Evolutionary conservation across 2,113 vertebrate genomes (phyloP), one percentile per base, ranked within the genome.

Genomic region (Entomyzon cyanotis): DNA sequence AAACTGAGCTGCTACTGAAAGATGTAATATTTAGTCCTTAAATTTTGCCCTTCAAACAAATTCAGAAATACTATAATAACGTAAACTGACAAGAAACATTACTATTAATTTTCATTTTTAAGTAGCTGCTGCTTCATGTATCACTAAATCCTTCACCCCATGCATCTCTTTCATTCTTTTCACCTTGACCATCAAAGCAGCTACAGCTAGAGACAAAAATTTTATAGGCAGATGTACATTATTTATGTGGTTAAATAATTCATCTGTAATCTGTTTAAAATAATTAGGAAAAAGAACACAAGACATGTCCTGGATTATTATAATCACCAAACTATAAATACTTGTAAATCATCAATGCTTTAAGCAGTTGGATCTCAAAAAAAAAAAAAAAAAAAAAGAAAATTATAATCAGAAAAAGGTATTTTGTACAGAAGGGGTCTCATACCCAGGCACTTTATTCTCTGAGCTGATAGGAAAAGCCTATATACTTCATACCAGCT

Each of bases 401-500:
- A 67, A 59, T 3, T 53, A 25, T 11, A 2, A 63, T 9, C 11
- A 68, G 31, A 42, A 63, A 42, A 71, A 68, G 5, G 9, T 59
- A 25, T 5, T 46, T 70, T 33, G 11, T 35, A 24, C 11, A 47
- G 28, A 76, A 24, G 3, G 7, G 5, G 18, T 69, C 2, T 80
- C 22, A 33, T 8, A 35, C 4, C 17, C n/a, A 30, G 25, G 28
- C 4, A 59, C 11, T 63, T 65, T 4, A 21, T 22, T 68, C 56
- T 59, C 35, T 46, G 13, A 64, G 41, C 30, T 84, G n/a, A 39
- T 1, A 81, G 15, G 15, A 77, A 62, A 65, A n/a, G 37, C 23
- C 24, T 39, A 19, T 4, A 25, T 30, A 53, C 8, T 47, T 62
- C 0, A 2, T 1, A 39, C 2, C 58, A 52, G 37, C 10, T 67